Conservation (phyloP, 2,797 vertebrate genomes). For the Emydoidea blandingii region DNA sequence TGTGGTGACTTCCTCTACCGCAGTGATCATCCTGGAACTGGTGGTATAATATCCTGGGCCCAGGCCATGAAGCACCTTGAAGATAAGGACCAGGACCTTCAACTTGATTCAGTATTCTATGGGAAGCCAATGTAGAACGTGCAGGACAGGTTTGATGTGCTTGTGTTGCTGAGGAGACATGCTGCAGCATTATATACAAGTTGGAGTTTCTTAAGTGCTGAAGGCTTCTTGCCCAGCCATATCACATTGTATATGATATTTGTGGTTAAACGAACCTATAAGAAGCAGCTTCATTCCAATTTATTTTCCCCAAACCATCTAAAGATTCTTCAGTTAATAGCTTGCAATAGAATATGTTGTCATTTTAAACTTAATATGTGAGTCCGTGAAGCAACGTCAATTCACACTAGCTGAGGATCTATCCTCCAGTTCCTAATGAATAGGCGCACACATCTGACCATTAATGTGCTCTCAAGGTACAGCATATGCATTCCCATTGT, state of each 20-base stretch:
- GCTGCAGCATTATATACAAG: background rate
- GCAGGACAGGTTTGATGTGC: background rate
- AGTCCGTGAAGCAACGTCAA: background rate
- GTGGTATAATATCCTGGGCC: background rate
- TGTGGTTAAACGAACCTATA: background rate
- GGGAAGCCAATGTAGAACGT: background rate
- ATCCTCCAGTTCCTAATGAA: background rate
- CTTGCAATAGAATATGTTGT: background rate
- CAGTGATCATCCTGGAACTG: background rate
- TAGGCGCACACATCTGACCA: background rate
- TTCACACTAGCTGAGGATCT: background rate
- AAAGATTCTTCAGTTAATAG: background rate
- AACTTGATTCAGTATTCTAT: background rate
- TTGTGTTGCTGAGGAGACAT: background rate
- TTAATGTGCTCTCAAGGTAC: background rate
- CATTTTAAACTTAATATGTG: background rate
- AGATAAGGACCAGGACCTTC: background rate
- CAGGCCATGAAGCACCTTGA: background rate
- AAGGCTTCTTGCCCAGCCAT: background rate
- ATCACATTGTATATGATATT: background rate
- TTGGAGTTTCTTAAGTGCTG: background rate
- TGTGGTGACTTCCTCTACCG: background rate
- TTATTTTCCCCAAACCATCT: background rate
- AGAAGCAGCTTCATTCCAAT: background rate
- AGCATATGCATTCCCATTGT: background rate